A percentile compares a stretch with the other conserved stretches of the same genome.
These are phyloP conservation scores for Strongylocentrotus purpuratus DNA, from an alignment of 35 echinoderm and acorn worm genomes.

Conservation along the genomic window DNA sequence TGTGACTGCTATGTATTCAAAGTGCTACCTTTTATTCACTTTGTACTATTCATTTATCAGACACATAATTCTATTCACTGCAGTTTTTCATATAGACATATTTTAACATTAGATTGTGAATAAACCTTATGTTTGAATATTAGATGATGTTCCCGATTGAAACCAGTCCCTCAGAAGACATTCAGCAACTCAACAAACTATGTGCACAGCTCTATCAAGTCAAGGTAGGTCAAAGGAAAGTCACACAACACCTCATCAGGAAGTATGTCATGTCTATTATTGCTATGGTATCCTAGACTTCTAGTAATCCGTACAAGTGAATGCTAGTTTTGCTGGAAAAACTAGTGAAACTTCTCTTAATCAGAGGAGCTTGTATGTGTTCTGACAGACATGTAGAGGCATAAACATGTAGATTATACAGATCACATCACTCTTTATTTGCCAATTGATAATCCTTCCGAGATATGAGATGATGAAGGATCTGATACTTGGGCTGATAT, in stretches of 20 bases:
- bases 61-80: too few relatives aligned
- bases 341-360: neutral
- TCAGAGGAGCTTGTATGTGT: neutral
- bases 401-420: neutral
- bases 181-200: slow-evolving; percentile 39
- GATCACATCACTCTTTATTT: neutral
- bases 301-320: too few relatives aligned
- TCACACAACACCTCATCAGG: neutral
- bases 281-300: neutral
- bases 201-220: slow-evolving; percentile 47
- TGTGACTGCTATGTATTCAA: neutral
- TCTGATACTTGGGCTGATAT: too few relatives aligned
- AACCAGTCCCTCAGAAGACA: neutral
- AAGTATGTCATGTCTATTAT: neutral
- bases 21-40: neutral
- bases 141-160: neutral
- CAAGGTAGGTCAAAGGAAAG: slow-evolving; percentile 13
- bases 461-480: too few relatives aligned
- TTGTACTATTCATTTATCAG: too few relatives aligned
- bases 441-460: too few relatives aligned
- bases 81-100: too few relatives aligned
- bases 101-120: too few relatives aligned
- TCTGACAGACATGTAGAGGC: neutral
- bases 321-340: neutral
- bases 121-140: neutral